A percentile compares a stretch with the other conserved stretches of the same genome.
These are phyloP conservation scores for Phalacrocorax brasilianus DNA, from an alignment of 2,113 vertebrate genomes.

Conservation along the genomic window DNA sequence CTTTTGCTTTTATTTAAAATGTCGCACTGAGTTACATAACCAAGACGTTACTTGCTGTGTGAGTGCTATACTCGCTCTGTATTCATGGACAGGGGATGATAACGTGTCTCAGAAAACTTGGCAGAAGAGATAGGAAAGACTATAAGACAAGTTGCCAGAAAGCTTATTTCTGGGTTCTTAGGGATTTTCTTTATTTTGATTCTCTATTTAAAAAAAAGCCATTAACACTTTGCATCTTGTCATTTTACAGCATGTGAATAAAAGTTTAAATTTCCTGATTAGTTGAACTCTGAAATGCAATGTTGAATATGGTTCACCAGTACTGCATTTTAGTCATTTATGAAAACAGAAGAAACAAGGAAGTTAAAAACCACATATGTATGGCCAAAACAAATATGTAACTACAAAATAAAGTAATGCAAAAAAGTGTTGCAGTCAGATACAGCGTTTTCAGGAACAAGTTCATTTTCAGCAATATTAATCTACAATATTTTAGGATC, in stretches of 20 bases:
- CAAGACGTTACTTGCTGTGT: background rate
- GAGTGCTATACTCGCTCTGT: background rate
- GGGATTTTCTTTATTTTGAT: background rate
- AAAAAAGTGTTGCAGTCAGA: background rate
- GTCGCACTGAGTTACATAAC: background rate
- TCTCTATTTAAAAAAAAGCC: background rate
- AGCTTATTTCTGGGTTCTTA: background rate
- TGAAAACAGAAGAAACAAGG: background rate
- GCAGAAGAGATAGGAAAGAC: background rate
- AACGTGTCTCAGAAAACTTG: background rate
- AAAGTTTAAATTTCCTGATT: background rate
- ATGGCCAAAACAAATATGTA: background rate
- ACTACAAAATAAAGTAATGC: background rate
- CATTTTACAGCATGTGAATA: background rate
- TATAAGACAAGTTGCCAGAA: background rate
- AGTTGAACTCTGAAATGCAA: background rate
- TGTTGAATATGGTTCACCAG: background rate
- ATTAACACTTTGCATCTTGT: background rate
- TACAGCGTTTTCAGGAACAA: background rate
- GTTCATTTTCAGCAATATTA: background rate
- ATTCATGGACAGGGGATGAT: background rate
- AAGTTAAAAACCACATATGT: background rate
- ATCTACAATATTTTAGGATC: background rate
- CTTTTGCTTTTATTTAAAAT: background rate
- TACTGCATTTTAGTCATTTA: background rate